Evolutionary conservation across 2,888 invertebrate species (phyloP).

Genomic region (Dendrolimus houi): DNA sequence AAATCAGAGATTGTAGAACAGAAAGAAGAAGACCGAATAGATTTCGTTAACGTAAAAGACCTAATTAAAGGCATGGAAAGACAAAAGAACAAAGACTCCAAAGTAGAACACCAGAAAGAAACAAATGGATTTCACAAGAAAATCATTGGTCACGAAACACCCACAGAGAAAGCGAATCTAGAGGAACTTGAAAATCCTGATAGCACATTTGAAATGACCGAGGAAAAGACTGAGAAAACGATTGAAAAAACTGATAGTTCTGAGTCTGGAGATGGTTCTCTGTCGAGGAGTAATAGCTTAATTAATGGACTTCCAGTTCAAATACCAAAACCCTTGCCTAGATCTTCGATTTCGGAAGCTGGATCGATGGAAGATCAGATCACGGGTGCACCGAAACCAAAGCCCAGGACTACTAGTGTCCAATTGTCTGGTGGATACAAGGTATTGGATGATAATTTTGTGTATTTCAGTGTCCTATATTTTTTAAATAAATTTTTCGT

Average conservation of each 20-base stretch:
- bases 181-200: slow-evolving; percentile 29
- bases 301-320: slow-evolving; percentile 62
- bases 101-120: slow-evolving; percentile 38
- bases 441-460: background rate
- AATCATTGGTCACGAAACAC: slow-evolving; percentile 39
- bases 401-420: slow-evolving; percentile 81
- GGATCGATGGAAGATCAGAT: slow-evolving; percentile 63
- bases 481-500: slow-evolving; percentile 14
- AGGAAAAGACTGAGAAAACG: slow-evolving; percentile 21
- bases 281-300: slow-evolving; percentile 58
- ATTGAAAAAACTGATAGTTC: slow-evolving; percentile 48
- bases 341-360: slow-evolving; percentile 85
- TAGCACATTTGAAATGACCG: slow-evolving; percentile 19
- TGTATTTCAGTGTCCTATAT: slow-evolving; percentile 32
- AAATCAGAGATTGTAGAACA: slow-evolving; percentile 38
- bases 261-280: slow-evolving; percentile 43
- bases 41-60: slow-evolving; percentile 77
- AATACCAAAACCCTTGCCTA: slow-evolving; percentile 87
- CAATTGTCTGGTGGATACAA: slow-evolving; percentile 72
- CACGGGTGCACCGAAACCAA: slow-evolving; percentile 71
- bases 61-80: slow-evolving; percentile 80
- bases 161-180: slow-evolving; percentile 23
- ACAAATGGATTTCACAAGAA: slow-evolving; percentile 61
- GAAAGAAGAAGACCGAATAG: slow-evolving; percentile 67
- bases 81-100: slow-evolving; percentile 39